phyloP scores from a whole-genome alignment of 2,797 vertebrate genomes.

The Pipistrellus pipistrellus region DNA sequence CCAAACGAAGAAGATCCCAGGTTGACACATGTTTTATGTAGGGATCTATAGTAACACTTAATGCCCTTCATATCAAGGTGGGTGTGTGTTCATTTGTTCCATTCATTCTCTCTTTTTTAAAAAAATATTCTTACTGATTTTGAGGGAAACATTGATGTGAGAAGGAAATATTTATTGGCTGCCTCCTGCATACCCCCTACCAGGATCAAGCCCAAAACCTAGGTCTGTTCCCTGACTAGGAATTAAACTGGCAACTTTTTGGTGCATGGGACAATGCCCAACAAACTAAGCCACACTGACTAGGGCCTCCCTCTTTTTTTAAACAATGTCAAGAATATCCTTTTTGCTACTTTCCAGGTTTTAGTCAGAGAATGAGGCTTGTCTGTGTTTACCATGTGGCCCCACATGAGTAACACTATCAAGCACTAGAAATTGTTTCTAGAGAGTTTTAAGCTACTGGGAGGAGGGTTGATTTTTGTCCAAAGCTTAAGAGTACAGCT shows the following conservation, averaged over 20 bases:
- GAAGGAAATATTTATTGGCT: background rate
- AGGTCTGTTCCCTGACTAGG: background rate
- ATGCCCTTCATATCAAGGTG: background rate
- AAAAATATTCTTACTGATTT: background rate
- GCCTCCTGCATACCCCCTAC: background rate
- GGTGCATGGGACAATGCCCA: background rate
- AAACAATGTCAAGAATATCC: background rate
- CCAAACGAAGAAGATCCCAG: background rate
- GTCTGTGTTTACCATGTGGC: constrained; percentile 27
- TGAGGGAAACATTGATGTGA: background rate
- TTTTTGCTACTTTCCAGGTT: background rate
- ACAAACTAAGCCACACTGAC: background rate
- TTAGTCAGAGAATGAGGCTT: background rate
- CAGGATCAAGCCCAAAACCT: background rate
- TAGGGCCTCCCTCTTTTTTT: background rate
- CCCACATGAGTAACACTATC: background rate
- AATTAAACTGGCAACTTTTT: background rate
- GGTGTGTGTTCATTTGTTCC: background rate
- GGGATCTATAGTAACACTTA: background rate
- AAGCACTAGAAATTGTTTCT: constrained; percentile 53
- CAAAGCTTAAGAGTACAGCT: constrained; percentile 38
- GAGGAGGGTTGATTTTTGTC: background rate
- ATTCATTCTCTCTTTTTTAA: background rate
- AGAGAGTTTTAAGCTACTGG: background rate
- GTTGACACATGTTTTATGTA: constrained; percentile 22